These are phyloP conservation scores for Helleia helle DNA, from an alignment of 2,888 invertebrate species.

Conservation along the genomic window DNA sequence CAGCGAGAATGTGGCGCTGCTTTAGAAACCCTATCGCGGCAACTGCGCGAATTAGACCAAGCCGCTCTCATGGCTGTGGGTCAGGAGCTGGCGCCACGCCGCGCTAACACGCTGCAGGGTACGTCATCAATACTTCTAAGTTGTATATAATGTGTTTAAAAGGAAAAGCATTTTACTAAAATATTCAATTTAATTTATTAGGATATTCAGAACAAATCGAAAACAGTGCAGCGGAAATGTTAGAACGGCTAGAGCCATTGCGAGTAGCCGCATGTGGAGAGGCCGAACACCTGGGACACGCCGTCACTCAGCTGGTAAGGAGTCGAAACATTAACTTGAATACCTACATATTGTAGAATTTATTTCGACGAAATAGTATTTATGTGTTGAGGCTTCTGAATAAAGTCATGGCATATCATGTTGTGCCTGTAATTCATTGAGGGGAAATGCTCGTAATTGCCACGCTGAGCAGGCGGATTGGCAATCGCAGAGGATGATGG, in stretches of 20 bases:
- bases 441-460: too few relatives aligned
- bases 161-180: neutral
- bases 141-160: neutral
- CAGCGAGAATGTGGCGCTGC: conserved; percentile 94
- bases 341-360: too few relatives aligned
- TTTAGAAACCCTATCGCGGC: conserved; percentile 82
- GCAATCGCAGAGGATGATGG: too few relatives aligned
- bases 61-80: conserved; percentile 91
- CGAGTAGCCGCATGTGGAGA: conserved; percentile 89
- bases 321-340: neutral
- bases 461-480: too few relatives aligned
- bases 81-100: conserved; percentile 80
- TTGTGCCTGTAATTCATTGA: too few relatives aligned
- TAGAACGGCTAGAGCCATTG: conserved; percentile 89
- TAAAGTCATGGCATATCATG: too few relatives aligned
- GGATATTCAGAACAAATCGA: conserved; percentile 86
- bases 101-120: conserved; percentile 81
- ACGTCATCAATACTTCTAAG: neutral
- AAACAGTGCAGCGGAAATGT: conserved; percentile 84
- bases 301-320: conserved; percentile 81
- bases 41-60: conserved; percentile 88
- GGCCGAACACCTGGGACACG: conserved; percentile 94
- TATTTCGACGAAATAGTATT: too few relatives aligned
- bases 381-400: too few relatives aligned
- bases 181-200: conserved; percentile 20